A percentile compares a stretch with the other conserved stretches of the same genome.
phyloP scores from a whole-genome alignment of 2,797 vertebrate genomes.

The Anguilla obscura region DNA sequence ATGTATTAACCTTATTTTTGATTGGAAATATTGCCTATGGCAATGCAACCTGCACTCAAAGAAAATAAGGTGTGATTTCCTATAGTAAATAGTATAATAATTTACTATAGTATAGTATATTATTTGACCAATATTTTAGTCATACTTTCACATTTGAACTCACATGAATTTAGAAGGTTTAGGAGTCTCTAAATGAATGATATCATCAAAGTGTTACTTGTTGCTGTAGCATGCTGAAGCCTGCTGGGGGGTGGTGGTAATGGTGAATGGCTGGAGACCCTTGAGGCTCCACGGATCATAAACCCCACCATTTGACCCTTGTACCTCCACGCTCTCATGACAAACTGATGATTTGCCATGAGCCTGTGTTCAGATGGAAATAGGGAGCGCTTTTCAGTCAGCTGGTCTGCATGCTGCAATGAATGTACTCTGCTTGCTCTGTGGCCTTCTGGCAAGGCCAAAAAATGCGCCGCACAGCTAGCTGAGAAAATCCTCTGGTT shows the following conservation, averaged over 20 bases:
- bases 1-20: too few species aligned
- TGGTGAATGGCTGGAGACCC: not conserved
- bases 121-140: not conserved
- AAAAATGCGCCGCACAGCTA: not conserved
- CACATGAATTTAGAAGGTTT: not conserved
- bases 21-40: too few species aligned
- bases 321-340: not conserved
- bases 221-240: not conserved
- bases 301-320: not conserved
- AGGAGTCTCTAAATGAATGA: not conserved
- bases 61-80: too few species aligned
- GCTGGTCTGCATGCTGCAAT: not conserved
- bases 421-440: not conserved
- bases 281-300: not conserved
- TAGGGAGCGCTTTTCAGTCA: not conserved
- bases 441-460: not conserved
- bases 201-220: not conserved
- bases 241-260: not conserved
- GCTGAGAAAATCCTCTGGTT: slow-evolving; percentile 1
- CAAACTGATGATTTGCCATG: not conserved
- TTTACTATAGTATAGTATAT: not conserved
- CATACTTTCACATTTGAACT: not conserved
- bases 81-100: too few species aligned
- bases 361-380: not conserved
- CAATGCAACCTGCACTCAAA: too few species aligned